A percentile compares a stretch with the other conserved stretches of the same genome.
Conservation (phyloP, 2,113 vertebrate genomes). For the Brachypodius melanocephalos region DNA sequence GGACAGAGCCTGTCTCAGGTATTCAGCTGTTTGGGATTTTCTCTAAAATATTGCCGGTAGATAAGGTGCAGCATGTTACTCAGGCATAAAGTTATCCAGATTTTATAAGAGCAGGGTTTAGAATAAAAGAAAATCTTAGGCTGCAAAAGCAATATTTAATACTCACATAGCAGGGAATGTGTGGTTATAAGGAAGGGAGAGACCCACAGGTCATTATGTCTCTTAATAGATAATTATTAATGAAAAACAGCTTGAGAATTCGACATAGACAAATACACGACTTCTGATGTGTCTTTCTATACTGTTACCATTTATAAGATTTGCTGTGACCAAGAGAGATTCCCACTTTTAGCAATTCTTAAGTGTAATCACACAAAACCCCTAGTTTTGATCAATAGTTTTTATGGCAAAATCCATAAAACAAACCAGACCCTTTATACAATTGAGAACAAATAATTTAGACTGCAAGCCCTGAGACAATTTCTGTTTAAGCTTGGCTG, state of each 20-base stretch:
- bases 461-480: background rate
- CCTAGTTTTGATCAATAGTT: conserved; percentile 5
- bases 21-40: background rate
- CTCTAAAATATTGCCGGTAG: background rate
- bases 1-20: background rate
- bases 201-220: background rate
- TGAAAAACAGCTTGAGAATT: background rate
- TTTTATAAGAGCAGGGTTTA: background rate
- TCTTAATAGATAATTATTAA: background rate
- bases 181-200: background rate
- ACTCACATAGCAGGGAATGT: background rate
- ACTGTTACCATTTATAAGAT: background rate
- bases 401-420: conserved; percentile 46
- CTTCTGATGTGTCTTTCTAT: background rate
- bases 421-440: background rate
- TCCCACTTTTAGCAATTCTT: background rate
- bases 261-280: rapidly evolving
- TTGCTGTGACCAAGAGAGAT: background rate
- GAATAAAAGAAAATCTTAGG: background rate
- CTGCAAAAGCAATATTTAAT: background rate
- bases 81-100: background rate
- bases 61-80: background rate
- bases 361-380: background rate
- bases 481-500: background rate
- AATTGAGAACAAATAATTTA: background rate